Conservation (phyloP, 2,888 invertebrate species). For the Megastigmus dorsalis region DNA sequence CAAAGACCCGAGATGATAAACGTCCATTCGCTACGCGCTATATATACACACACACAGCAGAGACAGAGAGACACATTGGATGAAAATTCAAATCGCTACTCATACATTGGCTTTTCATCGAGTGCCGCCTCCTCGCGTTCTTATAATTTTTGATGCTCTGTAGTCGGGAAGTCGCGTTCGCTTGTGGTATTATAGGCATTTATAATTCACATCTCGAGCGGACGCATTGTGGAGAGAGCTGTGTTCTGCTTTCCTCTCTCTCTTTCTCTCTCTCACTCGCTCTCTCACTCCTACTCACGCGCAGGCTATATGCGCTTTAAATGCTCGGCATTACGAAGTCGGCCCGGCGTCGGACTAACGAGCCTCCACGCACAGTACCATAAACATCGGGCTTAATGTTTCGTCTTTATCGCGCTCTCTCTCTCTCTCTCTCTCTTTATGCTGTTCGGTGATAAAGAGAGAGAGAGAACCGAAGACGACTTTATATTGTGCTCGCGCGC, state of each 20-base stretch:
- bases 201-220: constrained; percentile 38
- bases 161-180: no score
- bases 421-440: no score
- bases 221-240: no score
- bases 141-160: constrained; percentile 32
- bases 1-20: constrained; percentile 4
- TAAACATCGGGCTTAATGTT: constrained; percentile 49
- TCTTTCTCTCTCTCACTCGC: not conserved
- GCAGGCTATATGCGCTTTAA: constrained; percentile 7
- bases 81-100: constrained; percentile 21
- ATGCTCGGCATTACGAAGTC: constrained; percentile 33
- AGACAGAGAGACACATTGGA: not conserved
- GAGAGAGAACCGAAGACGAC: constrained; percentile 43
- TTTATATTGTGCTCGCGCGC: constrained; percentile 34
- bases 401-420: constrained; percentile 38
- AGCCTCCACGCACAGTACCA: not conserved
- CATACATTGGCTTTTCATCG: constrained; percentile 23
- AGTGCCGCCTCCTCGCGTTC: not conserved
- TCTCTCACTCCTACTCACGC: no score
- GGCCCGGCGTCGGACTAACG: constrained; percentile 32
- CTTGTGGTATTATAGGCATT: not conserved
- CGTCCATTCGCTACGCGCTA: not conserved
- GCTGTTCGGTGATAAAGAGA: no score
- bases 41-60: not conserved
- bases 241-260: not conserved